Evolutionary conservation across 2,113 vertebrate species (phyloP).

Genomic region (Thalassarche chlororhynchos): DNA sequence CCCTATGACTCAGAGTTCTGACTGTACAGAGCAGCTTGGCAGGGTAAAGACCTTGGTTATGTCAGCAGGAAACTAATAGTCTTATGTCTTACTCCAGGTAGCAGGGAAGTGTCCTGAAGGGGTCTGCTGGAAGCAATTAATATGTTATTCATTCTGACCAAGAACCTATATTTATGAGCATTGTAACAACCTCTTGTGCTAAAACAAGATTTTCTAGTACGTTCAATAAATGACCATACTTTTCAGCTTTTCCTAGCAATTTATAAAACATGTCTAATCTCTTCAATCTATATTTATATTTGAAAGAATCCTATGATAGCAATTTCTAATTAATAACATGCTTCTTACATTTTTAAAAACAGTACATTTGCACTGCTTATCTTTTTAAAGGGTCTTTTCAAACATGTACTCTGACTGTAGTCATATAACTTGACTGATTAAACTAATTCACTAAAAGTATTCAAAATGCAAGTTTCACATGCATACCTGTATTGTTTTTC

Average conservation of each 20-base stretch:
- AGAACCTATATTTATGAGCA: background rate
- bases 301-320: background rate
- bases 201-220: background rate
- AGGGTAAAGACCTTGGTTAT: background rate
- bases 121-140: background rate
- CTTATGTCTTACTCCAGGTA: background rate
- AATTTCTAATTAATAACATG: background rate
- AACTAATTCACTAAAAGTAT: background rate
- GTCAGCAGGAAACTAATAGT: background rate
- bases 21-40: background rate
- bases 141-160: background rate
- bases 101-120: background rate
- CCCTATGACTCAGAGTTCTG: background rate
- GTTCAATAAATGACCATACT: background rate
- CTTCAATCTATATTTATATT: background rate
- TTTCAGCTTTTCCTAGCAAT: background rate
- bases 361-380: background rate
- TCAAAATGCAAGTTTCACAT: background rate
- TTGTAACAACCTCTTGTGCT: background rate
- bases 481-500: constrained; percentile 98
- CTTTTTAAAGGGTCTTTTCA: background rate
- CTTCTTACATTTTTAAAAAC: background rate
- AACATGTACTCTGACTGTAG: background rate
- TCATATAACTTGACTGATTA: background rate
- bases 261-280: background rate